Evolutionary conservation across 2,888 invertebrate species (phyloP).

Genomic region (Mythimna ferrago): DNA sequence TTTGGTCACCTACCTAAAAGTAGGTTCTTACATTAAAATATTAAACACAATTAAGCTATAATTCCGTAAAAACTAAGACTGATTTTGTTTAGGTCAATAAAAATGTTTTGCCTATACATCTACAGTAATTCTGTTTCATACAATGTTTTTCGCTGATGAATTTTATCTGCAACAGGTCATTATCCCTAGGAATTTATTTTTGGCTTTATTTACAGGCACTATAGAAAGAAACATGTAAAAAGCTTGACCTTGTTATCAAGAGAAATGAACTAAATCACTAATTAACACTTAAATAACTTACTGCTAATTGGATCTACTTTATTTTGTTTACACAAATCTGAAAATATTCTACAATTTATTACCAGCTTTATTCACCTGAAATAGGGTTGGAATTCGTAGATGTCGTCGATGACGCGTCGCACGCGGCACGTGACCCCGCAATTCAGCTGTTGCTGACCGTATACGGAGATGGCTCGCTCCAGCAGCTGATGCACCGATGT

Average conservation of each 20-base stretch:
- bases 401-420: conserved; percentile 85
- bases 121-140: not conserved
- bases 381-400: conserved; percentile 89
- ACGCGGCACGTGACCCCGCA: conserved; percentile 88
- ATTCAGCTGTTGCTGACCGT: conserved; percentile 78
- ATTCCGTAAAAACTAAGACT: not conserved
- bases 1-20: not conserved
- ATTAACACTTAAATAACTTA: conserved; percentile 26
- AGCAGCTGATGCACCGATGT: conserved; percentile 87
- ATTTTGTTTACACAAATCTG: conserved; percentile 30
- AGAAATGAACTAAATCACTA: conserved; percentile 34
- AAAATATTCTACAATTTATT: not conserved
- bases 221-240: conserved; percentile 18
- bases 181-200: conserved; percentile 3
- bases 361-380: conserved; percentile 75
- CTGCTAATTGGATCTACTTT: conserved; percentile 40
- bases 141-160: not conserved
- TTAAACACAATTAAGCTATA: not conserved
- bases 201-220: conserved; percentile 1
- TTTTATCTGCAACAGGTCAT: conserved; percentile 9
- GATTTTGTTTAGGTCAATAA: not conserved
- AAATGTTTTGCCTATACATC: not conserved
- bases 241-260: conserved; percentile 42
- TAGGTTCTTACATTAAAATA: not conserved
- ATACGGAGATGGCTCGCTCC: conserved; percentile 85